A percentile compares a stretch with the other conserved stretches of the same genome.
Evolutionary conservation across 2,888 invertebrate species (phyloP).

Genomic region (Epirrhoe alternata): DNA sequence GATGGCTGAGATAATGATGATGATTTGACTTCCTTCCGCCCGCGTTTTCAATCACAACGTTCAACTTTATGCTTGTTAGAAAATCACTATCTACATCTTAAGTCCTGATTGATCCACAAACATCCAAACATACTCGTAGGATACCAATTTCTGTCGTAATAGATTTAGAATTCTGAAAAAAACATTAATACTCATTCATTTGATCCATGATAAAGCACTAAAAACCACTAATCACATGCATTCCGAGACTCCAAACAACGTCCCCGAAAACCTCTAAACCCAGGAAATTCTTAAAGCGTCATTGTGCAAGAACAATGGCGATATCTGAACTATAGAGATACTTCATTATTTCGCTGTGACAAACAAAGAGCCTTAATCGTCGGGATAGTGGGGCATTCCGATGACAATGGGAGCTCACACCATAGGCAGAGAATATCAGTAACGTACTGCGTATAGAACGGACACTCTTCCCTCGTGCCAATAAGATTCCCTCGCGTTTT

Average conservation of each 20-base stretch:
- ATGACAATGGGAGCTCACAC: conserved; percentile 28
- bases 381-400: conserved; percentile 30
- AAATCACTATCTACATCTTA: too few species aligned
- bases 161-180: too few species aligned
- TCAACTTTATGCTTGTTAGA: too few species aligned
- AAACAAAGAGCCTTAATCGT: conserved; percentile 42
- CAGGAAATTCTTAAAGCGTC: conserved; percentile 44
- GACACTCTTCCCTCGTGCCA: not conserved
- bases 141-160: too few species aligned
- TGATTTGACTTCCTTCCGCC: too few species aligned
- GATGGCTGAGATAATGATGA: too few species aligned
- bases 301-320: conserved; percentile 45
- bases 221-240: conserved; percentile 18
- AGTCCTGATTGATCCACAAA: too few species aligned
- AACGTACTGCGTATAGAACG: conserved; percentile 1
- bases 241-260: conserved; percentile 24
- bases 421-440: conserved; percentile 6
- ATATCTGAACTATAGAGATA: conserved; percentile 39
- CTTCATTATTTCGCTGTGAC: conserved; percentile 42
- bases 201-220: not conserved
- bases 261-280: conserved; percentile 38
- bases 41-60: too few species aligned
- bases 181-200: not conserved
- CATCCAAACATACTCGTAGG: too few species aligned
- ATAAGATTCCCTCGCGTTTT: too few species aligned